These are phyloP conservation scores for Mola mola DNA, from an alignment of 2,113 vertebrate species.

Conservation along the genomic window DNA sequence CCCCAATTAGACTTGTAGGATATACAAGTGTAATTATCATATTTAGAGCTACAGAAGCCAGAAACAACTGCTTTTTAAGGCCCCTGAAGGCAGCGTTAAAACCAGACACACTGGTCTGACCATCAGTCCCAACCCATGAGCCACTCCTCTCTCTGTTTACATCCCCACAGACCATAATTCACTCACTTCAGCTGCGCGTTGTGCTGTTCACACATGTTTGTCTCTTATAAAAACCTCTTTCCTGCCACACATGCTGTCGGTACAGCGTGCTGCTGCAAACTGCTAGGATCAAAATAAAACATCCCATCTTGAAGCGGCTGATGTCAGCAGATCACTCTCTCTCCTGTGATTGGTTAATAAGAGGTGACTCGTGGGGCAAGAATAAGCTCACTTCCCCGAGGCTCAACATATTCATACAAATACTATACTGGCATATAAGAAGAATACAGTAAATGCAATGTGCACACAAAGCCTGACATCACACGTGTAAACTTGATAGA, in stretches of 20 bases:
- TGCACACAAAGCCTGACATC: no score
- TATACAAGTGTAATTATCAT: no score
- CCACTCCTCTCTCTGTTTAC: slow-evolving; percentile 29
- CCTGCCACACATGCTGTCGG: no score
- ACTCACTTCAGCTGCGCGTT: no score
- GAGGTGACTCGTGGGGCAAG: slow-evolving; percentile 5
- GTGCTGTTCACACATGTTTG: no score
- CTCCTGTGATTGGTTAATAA: slow-evolving; percentile 30
- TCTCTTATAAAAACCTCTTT: no score
- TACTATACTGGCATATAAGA: no score
- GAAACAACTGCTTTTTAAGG: background rate
- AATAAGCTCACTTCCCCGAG: slow-evolving; percentile 8
- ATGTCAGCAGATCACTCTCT: background rate
- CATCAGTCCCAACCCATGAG: slow-evolving; percentile 18
- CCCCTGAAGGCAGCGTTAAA: slow-evolving; percentile 30
- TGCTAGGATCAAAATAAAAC: background rate
- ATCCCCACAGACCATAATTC: no score
- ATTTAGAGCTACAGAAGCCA: no score
- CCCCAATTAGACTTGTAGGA: no score
- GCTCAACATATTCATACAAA: slow-evolving; percentile 4
- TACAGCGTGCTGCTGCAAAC: background rate
- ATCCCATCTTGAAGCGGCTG: background rate
- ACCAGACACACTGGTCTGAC: slow-evolving; percentile 33
- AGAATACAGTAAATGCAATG: no score
- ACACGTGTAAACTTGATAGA: slow-evolving; percentile 27